Conservation (phyloP, 1,140 invertebrate genomes). For the Drosophila hydei region DNA sequence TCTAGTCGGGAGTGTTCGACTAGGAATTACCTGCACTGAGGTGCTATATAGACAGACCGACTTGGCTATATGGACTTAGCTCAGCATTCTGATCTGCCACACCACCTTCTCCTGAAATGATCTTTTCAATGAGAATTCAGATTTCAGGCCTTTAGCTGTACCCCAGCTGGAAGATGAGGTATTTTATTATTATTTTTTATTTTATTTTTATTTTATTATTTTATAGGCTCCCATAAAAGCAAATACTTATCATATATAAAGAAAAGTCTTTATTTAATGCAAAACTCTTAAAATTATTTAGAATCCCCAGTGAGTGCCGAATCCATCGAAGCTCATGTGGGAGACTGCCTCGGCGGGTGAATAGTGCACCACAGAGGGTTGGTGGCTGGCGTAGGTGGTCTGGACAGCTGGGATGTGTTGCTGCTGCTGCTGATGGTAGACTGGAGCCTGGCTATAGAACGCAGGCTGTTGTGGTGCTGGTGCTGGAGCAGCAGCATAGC, state of each 20-base stretch:
- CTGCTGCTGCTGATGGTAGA: conserved; percentile 43
- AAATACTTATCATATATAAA: background rate
- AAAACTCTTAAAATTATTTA: conserved; percentile 52
- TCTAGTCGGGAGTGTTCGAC: no score
- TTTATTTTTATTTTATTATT: no score
- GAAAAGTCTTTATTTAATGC: conserved; percentile 8
- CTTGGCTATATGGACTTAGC: no score
- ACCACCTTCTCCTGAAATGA: no score
- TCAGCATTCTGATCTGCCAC: no score
- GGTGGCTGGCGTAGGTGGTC: conserved; percentile 43
- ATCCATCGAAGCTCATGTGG: conserved; percentile 85
- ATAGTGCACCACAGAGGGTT: conserved; percentile 80
- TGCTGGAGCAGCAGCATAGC: conserved; percentile 76
- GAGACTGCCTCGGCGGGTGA: conserved; percentile 85
- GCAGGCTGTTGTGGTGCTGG: conserved; percentile 32
- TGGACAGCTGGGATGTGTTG: conserved; percentile 37
- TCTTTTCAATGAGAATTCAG: no score
- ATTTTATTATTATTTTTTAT: no score
- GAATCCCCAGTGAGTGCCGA: conserved; percentile 85
- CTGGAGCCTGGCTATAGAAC: conserved; percentile 40
- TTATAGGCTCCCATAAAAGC: background rate
- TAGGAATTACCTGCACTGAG: no score
- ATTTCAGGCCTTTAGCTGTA: no score
- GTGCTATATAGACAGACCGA: no score
- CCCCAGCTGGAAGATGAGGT: no score